Evolutionary conservation across 2,888 invertebrate species (phyloP).

Genomic region (Parasteatoda lunata): DNA sequence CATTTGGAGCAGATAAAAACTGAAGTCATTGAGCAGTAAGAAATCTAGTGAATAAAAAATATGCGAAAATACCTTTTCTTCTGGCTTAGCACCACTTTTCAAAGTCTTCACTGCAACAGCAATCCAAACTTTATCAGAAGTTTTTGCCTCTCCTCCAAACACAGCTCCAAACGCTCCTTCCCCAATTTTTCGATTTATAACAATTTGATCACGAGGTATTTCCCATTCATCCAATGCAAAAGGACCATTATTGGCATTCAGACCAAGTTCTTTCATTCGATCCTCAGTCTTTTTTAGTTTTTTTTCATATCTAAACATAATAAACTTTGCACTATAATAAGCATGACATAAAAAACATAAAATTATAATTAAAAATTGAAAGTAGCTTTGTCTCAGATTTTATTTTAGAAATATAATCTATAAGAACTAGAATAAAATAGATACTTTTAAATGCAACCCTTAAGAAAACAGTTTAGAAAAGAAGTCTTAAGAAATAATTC

Average conservation of each 20-base stretch:
- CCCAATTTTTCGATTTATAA: constrained; percentile 88
- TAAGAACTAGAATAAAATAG: too few relatives aligned
- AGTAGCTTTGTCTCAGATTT: too few relatives aligned
- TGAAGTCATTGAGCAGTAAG: background rate
- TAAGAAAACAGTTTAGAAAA: too few relatives aligned
- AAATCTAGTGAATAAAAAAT: background rate
- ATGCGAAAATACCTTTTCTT: constrained; percentile 80
- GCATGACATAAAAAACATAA: too few relatives aligned
- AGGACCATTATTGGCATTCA: constrained; percentile 76
- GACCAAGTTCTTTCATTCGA: constrained; percentile 83
- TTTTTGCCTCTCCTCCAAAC: constrained; percentile 90
- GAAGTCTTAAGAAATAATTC: too few relatives aligned
- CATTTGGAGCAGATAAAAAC: too few relatives aligned
- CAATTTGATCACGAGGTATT: constrained; percentile 86
- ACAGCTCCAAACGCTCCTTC: constrained; percentile 95
- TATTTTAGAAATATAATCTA: too few relatives aligned
- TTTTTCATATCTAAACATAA: constrained; percentile 78
- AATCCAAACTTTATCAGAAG: constrained; percentile 83
- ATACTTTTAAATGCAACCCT: too few relatives aligned
- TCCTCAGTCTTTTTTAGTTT: constrained; percentile 80
- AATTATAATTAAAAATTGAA: too few relatives aligned
- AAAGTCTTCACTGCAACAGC: constrained; percentile 92
- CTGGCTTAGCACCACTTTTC: constrained; percentile 86
- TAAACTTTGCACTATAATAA: too few relatives aligned
- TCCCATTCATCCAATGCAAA: constrained; percentile 88